Conservation (phyloP, 2,888 invertebrate species). For the Calephelis perditalis region DNA sequence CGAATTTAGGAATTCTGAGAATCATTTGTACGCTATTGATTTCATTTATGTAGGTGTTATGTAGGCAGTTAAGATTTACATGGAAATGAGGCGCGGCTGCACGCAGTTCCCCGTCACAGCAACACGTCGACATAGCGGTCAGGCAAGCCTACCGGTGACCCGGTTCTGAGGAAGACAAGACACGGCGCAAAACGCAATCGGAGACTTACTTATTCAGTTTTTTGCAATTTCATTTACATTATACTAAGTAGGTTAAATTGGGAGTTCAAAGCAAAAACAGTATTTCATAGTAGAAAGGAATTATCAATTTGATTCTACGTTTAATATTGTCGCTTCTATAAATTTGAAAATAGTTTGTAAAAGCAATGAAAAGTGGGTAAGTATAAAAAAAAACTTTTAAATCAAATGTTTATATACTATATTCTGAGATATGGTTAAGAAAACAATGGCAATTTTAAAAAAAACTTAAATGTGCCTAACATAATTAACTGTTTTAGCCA, state of each 20-base stretch:
- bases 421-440: too few relatives aligned
- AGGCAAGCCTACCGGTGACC: conserved; percentile 60
- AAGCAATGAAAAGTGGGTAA: too few relatives aligned
- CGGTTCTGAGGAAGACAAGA: conserved; percentile 65
- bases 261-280: too few relatives aligned
- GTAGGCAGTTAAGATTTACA: conserved; percentile 36
- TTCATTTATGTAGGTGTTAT: conserved; percentile 39
- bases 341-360: too few relatives aligned
- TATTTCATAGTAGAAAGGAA: background rate
- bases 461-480: too few relatives aligned
- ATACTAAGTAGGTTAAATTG: too few relatives aligned
- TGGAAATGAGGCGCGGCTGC: conserved; percentile 48
- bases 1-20: conserved; percentile 16
- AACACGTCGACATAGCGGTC: conserved; percentile 48
- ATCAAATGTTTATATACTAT: too few relatives aligned
- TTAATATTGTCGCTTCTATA: too few relatives aligned
- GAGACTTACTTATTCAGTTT: background rate
- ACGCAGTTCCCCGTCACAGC: conserved; percentile 41
- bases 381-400: too few relatives aligned
- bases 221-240: background rate
- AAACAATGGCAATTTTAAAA: too few relatives aligned
- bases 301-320: background rate
- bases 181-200: conserved; percentile 33
- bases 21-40: conserved; percentile 35
- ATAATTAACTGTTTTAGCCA: too few relatives aligned